These are phyloP conservation scores for Dasyurus viverrinus DNA, from an alignment of 2,113 vertebrate species.

Conservation along the genomic window DNA sequence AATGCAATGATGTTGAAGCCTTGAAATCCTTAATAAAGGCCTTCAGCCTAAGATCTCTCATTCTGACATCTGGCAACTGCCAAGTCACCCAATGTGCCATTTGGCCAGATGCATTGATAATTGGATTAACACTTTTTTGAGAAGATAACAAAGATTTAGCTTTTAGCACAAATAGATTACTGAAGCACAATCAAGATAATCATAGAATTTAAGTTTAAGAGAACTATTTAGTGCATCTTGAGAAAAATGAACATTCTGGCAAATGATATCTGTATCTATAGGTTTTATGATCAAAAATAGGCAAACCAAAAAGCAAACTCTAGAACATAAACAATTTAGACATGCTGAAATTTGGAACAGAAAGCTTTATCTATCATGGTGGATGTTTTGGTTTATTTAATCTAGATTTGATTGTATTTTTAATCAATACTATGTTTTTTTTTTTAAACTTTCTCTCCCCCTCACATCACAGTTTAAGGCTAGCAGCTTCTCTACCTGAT, in stretches of 20 bases:
- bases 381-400: slow-evolving; percentile 4
- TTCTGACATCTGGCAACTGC: neutral
- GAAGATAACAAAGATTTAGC: neutral
- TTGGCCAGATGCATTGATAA: neutral
- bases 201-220: neutral
- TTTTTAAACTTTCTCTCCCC: neutral
- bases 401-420: neutral
- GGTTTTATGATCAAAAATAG: neutral
- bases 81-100: neutral
- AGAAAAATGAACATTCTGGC: neutral
- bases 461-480: neutral
- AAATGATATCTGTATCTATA: neutral
- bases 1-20: neutral
- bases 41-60: no score
- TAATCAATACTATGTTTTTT: neutral
- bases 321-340: neutral
- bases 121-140: neutral
- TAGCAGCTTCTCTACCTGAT: neutral
- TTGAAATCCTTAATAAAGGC: neutral
- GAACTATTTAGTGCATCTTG: neutral
- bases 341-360: slow-evolving; percentile 5
- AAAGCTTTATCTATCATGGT: neutral
- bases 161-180: neutral
- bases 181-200: neutral
- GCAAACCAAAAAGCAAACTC: neutral